phyloP scores from a whole-genome alignment of 1,140 invertebrate species.

The Phocides pigmalion region DNA sequence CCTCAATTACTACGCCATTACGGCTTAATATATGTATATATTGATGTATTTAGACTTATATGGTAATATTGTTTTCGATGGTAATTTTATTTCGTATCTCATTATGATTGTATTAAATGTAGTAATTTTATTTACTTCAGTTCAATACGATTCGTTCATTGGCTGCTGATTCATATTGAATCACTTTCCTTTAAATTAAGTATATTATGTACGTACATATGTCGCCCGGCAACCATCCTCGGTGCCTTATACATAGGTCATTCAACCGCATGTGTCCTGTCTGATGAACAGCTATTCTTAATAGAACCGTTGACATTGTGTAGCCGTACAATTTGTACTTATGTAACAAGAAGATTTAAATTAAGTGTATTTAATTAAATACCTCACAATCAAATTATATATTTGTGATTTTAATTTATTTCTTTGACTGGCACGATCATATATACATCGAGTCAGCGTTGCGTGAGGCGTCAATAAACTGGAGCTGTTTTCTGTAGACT shows the following conservation, averaged over 20 bases:
- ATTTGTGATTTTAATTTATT: no score
- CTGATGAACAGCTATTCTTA: constrained; percentile 28
- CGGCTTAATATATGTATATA: no score
- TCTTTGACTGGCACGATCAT: no score
- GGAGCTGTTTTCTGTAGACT: no score
- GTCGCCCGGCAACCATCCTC: constrained; percentile 44
- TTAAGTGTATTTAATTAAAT: no score
- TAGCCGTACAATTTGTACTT: not conserved
- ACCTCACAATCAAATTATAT: no score
- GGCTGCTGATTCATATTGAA: constrained; percentile 29
- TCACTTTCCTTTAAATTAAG: constrained; percentile 15
- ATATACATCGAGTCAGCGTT: no score
- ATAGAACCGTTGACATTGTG: constrained; percentile 10
- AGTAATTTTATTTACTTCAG: not conserved
- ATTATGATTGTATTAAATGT: not conserved
- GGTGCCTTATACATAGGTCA: constrained; percentile 40
- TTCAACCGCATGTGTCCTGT: constrained; percentile 31
- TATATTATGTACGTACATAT: constrained; percentile 9
- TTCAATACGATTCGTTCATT: constrained; percentile 38
- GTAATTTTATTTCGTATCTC: not conserved
- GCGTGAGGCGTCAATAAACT: no score
- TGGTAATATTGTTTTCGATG: no score
- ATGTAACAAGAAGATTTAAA: not conserved
- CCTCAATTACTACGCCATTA: no score
- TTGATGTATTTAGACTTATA: no score